A percentile compares a stretch with the other conserved stretches of the same genome.
These are phyloP conservation scores for Netelia virgata DNA, from an alignment of 2,888 invertebrate genomes.

Conservation along the genomic window DNA sequence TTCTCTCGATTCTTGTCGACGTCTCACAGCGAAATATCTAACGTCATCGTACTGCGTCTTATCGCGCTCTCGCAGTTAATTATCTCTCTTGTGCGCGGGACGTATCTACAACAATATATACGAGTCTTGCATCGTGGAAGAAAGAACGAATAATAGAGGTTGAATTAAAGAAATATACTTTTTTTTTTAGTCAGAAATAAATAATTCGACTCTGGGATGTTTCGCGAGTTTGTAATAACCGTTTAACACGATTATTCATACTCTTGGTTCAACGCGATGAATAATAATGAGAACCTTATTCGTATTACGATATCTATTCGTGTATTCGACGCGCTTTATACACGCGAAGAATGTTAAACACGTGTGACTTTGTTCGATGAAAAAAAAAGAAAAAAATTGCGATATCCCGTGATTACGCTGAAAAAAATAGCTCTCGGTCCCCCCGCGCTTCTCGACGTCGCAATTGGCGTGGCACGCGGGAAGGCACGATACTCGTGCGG, in stretches of 20 bases:
- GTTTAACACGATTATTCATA: neutral
- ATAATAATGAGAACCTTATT: neutral
- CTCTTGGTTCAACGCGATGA: neutral
- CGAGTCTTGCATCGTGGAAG: neutral
- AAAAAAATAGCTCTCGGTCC: conserved; percentile 10
- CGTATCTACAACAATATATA: conserved; percentile 26
- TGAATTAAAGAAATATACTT: neutral
- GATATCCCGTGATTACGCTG: conserved; percentile 16
- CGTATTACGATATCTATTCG: neutral
- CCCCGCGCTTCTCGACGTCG: conserved; percentile 36
- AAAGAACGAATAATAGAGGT: neutral
- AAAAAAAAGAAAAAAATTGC: conserved; percentile 26
- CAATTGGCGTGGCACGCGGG: conserved; percentile 47
- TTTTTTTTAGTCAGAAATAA: conserved; percentile 1
- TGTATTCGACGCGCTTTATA: neutral
- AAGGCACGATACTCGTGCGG: conserved; percentile 36
- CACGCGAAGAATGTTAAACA: neutral
- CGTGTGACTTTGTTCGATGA: conserved; percentile 24
- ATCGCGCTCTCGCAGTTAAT: conserved; percentile 56
- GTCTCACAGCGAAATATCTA: conserved; percentile 61
- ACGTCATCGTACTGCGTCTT: conserved; percentile 57
- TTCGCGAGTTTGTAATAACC: neutral
- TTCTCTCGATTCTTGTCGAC: conserved; percentile 43
- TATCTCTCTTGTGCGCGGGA: conserved; percentile 41
- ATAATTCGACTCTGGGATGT: neutral